phyloP scores from a whole-genome alignment of 2,113 vertebrate genomes.

The Xyrauchen texanus region DNA sequence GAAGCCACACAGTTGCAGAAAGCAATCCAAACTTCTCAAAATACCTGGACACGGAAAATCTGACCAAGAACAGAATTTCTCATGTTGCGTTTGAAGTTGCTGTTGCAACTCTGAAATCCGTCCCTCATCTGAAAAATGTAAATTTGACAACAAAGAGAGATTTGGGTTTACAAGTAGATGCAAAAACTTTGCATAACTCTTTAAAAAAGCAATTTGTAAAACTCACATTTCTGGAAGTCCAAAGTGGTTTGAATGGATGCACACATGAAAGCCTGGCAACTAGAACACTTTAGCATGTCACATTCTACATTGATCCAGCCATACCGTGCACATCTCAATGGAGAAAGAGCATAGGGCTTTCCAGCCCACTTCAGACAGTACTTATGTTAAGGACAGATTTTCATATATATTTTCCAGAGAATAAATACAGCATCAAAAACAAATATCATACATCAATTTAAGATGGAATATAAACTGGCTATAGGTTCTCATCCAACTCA shows the following conservation, averaged over 20 bases:
- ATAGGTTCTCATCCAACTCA: too few relatives aligned
- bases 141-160: slow-evolving; percentile 4
- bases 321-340: slow-evolving; percentile 85
- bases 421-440: not conserved
- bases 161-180: slow-evolving; percentile 8
- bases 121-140: slow-evolving; percentile 78
- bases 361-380: slow-evolving; percentile 92
- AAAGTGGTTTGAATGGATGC: slow-evolving; percentile 80
- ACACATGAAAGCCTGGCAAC: slow-evolving; percentile 90
- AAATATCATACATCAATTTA: too few relatives aligned
- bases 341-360: slow-evolving; percentile 82
- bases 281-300: slow-evolving; percentile 90
- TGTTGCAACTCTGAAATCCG: slow-evolving; percentile 82
- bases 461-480: too few relatives aligned
- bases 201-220: not conserved
- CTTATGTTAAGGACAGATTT: slow-evolving; percentile 70
- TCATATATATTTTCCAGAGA: not conserved
- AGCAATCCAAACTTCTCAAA: not conserved
- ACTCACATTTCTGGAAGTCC: slow-evolving; percentile 86
- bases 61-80: slow-evolving; percentile 97
- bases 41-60: slow-evolving; percentile 93
- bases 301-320: slow-evolving; percentile 88
- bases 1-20: not conserved
- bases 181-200: not conserved
- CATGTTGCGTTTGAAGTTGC: slow-evolving; percentile 84